Evolutionary conservation across 2,113 vertebrate genomes (phyloP).

Genomic region (Fulica atra): DNA sequence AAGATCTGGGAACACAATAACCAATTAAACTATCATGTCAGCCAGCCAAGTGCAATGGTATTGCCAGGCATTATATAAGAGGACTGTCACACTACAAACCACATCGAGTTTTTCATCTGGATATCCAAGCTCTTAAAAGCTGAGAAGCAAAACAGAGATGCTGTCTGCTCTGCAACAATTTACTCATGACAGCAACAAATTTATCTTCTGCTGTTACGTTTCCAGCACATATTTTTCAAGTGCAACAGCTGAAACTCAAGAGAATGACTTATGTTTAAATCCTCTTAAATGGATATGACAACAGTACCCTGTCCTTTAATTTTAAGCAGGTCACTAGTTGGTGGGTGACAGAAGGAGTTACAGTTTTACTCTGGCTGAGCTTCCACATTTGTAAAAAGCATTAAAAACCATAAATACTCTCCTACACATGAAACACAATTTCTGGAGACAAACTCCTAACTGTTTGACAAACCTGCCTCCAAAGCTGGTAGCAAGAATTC

Average conservation of each 20-base stretch:
- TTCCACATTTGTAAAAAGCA: neutral
- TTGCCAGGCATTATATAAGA: neutral
- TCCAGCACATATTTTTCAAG: neutral
- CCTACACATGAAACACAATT: neutral
- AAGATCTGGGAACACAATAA: constrained; percentile 17
- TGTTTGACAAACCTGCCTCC: accelerated
- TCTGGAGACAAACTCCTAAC: neutral
- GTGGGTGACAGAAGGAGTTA: neutral
- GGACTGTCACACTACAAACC: neutral
- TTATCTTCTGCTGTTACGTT: neutral
- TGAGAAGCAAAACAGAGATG: neutral
- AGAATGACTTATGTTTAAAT: neutral
- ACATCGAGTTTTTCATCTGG: neutral
- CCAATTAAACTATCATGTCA: neutral
- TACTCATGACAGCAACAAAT: neutral
- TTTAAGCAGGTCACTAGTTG: neutral
- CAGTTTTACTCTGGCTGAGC: neutral
- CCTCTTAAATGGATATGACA: constrained; percentile 9
- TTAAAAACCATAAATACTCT: neutral
- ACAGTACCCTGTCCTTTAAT: constrained; percentile 3
- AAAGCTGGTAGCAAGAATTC: neutral
- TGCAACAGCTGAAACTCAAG: neutral
- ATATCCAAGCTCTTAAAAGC: neutral
- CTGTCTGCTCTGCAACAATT: neutral
- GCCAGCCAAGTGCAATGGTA: neutral